Percentiles rank a stretch among this genome's conserved stretches.
Evolutionary conservation across 2,797 vertebrate species (phyloP).

Genomic region (Megaceryle alcyon): DNA sequence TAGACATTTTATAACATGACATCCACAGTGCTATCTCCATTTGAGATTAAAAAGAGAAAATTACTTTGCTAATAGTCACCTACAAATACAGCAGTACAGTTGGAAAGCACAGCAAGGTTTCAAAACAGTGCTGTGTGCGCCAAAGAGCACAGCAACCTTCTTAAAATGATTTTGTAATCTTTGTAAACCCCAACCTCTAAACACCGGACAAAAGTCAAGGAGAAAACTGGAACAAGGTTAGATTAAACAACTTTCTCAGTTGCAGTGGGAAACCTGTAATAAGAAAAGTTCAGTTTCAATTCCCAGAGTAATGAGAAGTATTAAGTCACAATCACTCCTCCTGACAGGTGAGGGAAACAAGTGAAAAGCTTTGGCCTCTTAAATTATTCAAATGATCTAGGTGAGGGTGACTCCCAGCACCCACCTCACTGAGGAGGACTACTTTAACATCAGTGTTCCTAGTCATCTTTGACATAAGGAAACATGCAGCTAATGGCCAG

Average conservation of each 20-base stretch:
- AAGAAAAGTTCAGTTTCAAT: neutral
- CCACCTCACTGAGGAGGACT: neutral
- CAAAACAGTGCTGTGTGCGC: constrained; percentile 3
- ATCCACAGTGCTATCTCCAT: neutral
- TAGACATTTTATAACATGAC: neutral
- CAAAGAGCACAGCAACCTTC: neutral
- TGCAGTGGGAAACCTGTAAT: neutral
- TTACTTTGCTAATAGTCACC: neutral
- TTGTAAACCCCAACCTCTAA: neutral
- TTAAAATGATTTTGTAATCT: neutral
- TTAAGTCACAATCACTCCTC: neutral
- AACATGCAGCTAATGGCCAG: neutral
- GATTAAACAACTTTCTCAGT: neutral
- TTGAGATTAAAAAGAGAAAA: constrained; percentile 8
- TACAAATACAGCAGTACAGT: neutral
- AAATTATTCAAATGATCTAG: neutral
- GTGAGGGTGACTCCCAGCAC: neutral
- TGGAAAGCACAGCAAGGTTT: neutral
- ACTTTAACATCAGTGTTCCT: neutral
- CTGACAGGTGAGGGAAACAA: neutral
- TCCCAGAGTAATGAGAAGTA: neutral
- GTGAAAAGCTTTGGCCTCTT: neutral
- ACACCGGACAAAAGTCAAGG: neutral
- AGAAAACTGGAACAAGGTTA: neutral
- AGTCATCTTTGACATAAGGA: neutral